Conservation (phyloP, 1,140 invertebrate species). For the Drosophila repleta region DNA sequence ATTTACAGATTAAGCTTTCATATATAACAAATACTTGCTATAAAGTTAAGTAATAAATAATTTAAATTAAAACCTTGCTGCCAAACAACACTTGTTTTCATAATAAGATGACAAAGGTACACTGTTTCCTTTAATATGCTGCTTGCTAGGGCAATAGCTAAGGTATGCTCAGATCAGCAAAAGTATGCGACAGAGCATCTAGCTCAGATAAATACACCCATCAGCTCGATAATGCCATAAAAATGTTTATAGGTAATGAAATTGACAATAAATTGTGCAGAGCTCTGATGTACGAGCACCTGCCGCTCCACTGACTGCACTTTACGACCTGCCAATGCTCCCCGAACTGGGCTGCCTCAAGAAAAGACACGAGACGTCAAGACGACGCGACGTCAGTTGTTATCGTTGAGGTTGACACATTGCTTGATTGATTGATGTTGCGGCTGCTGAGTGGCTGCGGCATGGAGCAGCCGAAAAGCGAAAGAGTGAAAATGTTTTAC, state of each 20-base stretch:
- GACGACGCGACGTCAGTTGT: conserved; percentile 26
- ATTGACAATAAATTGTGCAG: conserved; percentile 66
- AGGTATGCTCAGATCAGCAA: background rate
- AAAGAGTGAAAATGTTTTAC: background rate
- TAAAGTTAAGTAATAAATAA: too few relatives aligned
- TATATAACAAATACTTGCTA: background rate
- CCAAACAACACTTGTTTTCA: too few relatives aligned
- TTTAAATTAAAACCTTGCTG: background rate
- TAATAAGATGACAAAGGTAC: too few relatives aligned
- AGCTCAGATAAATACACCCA: conserved; percentile 25
- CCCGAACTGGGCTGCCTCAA: background rate
- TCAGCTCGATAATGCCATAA: conserved; percentile 44
- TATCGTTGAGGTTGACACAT: conserved; percentile 35
- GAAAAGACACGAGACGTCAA: conserved; percentile 14
- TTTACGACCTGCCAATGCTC: conserved; percentile 61
- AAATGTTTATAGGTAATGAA: conserved; percentile 71
- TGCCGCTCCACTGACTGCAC: conserved; percentile 55
- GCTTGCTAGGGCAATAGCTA: background rate
- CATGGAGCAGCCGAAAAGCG: background rate
- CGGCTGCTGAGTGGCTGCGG: conserved; percentile 11
- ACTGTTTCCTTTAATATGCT: too few relatives aligned
- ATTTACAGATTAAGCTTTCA: too few relatives aligned
- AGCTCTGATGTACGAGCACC: conserved; percentile 21
- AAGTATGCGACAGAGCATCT: background rate
- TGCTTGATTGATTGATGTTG: conserved; percentile 54